Conservation (phyloP, 2,113 vertebrate species). For the Malurus alboscapulatus region DNA sequence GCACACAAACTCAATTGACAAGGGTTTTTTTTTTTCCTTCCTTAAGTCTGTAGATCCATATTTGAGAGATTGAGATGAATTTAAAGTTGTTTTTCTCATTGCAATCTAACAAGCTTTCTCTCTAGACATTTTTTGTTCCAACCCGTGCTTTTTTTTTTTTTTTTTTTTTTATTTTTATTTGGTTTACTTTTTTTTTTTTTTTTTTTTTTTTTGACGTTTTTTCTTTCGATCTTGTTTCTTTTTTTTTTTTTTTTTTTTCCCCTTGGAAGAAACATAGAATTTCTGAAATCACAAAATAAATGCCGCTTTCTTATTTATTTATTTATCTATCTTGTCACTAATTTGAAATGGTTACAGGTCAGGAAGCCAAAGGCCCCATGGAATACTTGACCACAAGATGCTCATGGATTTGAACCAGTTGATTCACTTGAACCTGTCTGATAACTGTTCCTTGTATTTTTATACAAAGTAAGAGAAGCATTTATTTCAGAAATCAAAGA, state of each 20-base stretch:
- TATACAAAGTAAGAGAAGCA: not conserved
- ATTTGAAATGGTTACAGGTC: not conserved
- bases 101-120: not conserved
- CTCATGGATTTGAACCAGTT: not conserved
- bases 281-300: not conserved
- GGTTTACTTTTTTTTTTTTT: not conserved
- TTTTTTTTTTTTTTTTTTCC: not conserved
- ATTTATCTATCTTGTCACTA: not conserved
- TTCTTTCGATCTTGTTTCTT: no score
- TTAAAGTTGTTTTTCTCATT: slow-evolving; percentile 24
- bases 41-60: not conserved
- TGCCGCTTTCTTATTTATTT: not conserved
- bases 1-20: slow-evolving; percentile 8
- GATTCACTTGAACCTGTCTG: not conserved
- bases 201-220: not conserved
- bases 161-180: no score
- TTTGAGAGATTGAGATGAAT: not conserved
- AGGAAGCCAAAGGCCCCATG: not conserved
- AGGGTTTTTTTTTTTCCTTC: not conserved
- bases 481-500: not conserved
- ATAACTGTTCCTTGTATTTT: not conserved
- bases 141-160: not conserved
- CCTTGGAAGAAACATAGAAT: not conserved
- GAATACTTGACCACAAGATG: not conserved
- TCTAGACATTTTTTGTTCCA: not conserved